Base-by-base conservation (phyloP, 37 sponge, comb jelly and placozoan species). In the Dysidea cf. avara region DNA sequence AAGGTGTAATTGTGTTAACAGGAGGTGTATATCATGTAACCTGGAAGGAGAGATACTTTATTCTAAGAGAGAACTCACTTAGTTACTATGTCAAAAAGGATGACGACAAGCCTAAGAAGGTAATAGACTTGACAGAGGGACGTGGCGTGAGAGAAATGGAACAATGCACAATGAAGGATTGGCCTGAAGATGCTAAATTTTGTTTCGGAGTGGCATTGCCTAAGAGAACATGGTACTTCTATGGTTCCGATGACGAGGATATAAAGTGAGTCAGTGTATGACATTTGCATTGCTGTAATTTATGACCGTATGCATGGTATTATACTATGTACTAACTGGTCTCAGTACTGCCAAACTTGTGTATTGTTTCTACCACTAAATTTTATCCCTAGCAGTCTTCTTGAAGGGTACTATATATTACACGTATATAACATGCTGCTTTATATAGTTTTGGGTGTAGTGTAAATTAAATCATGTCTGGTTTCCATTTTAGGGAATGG, bases 31-130 rank as follows among this genome's bases (percentile, higher is more conserved):
- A 78, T 49, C 74, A 72, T 18, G n/a, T n/a, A n/a, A 82, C 49
- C 21, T 88, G 89, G 89, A 82, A 88, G 59, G 77, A 73, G 53
- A 56, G 89, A 39, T 77, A 78, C 25, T 88, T 82, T 48, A 68
- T 74, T 11, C 68, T 88, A 40, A 55, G 29, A 20, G 75, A 70
- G 7, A 26, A 61, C 7, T 38, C 60, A 2, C 61, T 88, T 29
- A 20, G 37, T 4, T 88, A 88, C 75, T 88, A 79, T 38, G 61
- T 39, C 14, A 78, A 32, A n/a, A 56, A 88, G 48, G 56, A 18
- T 17, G 83, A 82, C 38, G 30, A 22, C 6, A 38, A n/a, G 0
- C 83, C 83, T 4, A 82, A 71, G 39, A 75, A 75, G 17, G 56
- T 21, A 18, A 88, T 88, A 31, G 83, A 88, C 49, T 63, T 88